Percentiles rank a stretch among this genome's conserved stretches.
Evolutionary conservation across 1,140 invertebrate species (phyloP).

Genomic region (Bombus sylvicola): DNA sequence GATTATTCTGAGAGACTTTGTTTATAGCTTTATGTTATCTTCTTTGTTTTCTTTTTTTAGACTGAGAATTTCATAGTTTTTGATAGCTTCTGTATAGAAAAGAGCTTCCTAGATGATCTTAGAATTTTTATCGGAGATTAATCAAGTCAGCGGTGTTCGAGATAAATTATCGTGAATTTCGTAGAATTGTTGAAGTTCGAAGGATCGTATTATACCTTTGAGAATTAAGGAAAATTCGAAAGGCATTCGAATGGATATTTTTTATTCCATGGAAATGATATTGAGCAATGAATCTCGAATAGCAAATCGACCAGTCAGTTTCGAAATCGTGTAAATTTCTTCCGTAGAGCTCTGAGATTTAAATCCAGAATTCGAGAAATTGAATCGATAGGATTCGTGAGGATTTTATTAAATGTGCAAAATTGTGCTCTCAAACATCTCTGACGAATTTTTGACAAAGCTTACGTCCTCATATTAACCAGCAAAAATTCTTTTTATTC

Average conservation of each 20-base stretch:
- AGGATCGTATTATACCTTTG: no score
- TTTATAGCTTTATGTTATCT: background rate
- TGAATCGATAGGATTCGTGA: no score
- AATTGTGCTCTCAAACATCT: background rate
- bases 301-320: no score
- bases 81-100: background rate
- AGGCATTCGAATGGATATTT: no score
- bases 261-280: no score
- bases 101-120: background rate
- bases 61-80: background rate
- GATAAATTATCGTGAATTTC: background rate
- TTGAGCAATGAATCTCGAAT: no score
- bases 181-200: no score
- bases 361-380: no score
- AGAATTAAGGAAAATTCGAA: no score
- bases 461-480: background rate
- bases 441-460: background rate
- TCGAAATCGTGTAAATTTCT: no score
- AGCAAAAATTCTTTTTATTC: background rate
- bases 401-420: no score
- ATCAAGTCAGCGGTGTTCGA: slow-evolving; percentile 1
- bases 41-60: background rate
- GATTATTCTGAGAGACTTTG: background rate
- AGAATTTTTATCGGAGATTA: background rate
- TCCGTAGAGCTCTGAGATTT: no score